Evolutionary conservation across 2,888 invertebrate species (phyloP).

Genomic region (Charanyca ferruginea): DNA sequence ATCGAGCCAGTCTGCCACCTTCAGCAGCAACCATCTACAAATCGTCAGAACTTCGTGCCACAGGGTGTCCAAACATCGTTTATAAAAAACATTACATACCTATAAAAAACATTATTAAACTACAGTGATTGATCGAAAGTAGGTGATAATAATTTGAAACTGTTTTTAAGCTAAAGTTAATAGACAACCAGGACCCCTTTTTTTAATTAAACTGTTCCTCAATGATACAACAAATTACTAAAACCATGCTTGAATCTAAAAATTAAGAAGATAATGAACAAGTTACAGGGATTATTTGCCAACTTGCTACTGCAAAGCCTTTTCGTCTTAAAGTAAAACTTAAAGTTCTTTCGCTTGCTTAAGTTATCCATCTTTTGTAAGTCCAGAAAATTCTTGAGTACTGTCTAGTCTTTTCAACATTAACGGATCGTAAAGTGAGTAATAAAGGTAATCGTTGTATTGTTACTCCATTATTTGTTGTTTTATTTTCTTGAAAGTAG

Average conservation of each 20-base stretch:
- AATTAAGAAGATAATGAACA: slow-evolving; percentile 50
- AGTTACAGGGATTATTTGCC: slow-evolving; percentile 67
- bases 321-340: slow-evolving; percentile 69
- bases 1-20: too few species aligned
- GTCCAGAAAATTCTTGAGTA: slow-evolving; percentile 67
- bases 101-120: too few species aligned
- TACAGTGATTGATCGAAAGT: slow-evolving; percentile 8
- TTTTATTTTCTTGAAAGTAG: slow-evolving; percentile 31
- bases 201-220: too few species aligned
- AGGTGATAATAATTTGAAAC: background rate
- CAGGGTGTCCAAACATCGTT: too few species aligned
- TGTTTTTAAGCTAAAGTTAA: too few species aligned
- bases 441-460: slow-evolving; percentile 52
- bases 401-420: slow-evolving; percentile 67
- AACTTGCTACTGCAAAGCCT: slow-evolving; percentile 66
- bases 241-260: slow-evolving; percentile 16
- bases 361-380: slow-evolving; percentile 74
- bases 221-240: background rate
- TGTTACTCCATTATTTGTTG: slow-evolving; percentile 38
- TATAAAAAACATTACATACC: too few species aligned
- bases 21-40: too few species aligned
- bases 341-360: slow-evolving; percentile 73
- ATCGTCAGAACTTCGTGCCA: too few species aligned
- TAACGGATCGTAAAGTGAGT: slow-evolving; percentile 60
- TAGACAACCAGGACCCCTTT: too few species aligned